phyloP scores from a whole-genome alignment of 2,888 invertebrate genomes.

The Phrixothrix hirtus region DNA sequence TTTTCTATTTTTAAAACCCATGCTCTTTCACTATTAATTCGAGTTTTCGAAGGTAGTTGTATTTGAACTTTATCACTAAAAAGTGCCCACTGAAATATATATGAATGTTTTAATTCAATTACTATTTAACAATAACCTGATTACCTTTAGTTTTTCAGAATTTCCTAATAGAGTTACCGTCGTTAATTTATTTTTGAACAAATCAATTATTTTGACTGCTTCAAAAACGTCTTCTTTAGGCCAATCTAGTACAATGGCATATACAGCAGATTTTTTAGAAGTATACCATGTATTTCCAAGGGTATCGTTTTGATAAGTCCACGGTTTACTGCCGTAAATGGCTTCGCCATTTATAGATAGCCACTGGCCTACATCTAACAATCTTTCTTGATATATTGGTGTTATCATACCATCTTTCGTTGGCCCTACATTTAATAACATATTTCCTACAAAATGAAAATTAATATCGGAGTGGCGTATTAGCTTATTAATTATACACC shows the following conservation, averaged over 20 bases:
- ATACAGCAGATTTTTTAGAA: conserved; percentile 56
- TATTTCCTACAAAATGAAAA: too few relatives aligned
- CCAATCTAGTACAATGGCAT: conserved; percentile 73
- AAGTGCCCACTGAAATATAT: conserved; percentile 20
- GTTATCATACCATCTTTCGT: conserved; percentile 79
- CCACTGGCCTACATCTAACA: conserved; percentile 76
- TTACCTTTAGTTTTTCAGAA: conserved; percentile 41
- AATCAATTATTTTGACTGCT: conserved; percentile 50
- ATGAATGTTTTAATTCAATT: neutral
- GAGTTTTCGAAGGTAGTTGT: conserved; percentile 55
- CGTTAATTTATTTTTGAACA: conserved; percentile 41
- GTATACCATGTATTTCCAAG: conserved; percentile 58
- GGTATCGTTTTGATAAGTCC: conserved; percentile 80
- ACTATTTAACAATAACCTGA: neutral
- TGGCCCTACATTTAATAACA: conserved; percentile 79
- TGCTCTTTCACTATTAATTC: conserved; percentile 54
- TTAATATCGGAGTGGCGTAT: too few relatives aligned
- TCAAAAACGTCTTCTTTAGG: conserved; percentile 62
- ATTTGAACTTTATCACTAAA: conserved; percentile 39
- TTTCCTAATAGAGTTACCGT: conserved; percentile 61
- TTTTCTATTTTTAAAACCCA: conserved; percentile 56
- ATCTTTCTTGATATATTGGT: conserved; percentile 79
- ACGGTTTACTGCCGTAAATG: conserved; percentile 74
- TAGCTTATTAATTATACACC: too few relatives aligned
- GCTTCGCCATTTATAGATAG: conserved; percentile 78